phyloP scores from a whole-genome alignment of 1,140 invertebrate species.

The Eurosta solidaginis region DNA sequence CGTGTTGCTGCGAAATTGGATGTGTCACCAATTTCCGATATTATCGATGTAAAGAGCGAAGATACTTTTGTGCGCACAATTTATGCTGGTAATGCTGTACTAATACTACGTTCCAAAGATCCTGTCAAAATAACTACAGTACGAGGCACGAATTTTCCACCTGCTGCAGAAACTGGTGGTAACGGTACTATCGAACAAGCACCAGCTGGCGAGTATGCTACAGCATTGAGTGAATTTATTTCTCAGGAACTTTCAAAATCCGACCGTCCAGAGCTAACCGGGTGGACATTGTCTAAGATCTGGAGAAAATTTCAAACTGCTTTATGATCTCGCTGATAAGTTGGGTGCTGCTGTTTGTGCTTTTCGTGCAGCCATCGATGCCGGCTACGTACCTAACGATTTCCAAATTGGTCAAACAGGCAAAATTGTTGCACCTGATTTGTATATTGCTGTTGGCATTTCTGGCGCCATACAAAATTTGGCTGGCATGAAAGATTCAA shows the following conservation, averaged over 20 bases:
- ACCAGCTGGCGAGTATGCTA: constrained; percentile 73
- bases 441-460: constrained; percentile 98
- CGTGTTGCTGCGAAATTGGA: constrained; percentile 94
- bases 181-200: constrained; percentile 73
- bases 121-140: constrained; percentile 88
- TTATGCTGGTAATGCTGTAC: constrained; percentile 97
- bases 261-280: constrained; percentile 92
- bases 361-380: constrained; percentile 96
- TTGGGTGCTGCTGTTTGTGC: constrained; percentile 97
- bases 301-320: constrained; percentile 95
- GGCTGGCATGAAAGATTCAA: constrained; percentile 99
- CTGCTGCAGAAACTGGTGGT: constrained; percentile 74
- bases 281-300: constrained; percentile 94
- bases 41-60: constrained; percentile 86
- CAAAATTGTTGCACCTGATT: constrained; percentile 97
- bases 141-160: constrained; percentile 87
- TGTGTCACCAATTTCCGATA: constrained; percentile 93
- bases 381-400: constrained; percentile 98
- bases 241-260: constrained; percentile 93
- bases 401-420: constrained; percentile 98
- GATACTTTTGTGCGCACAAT: constrained; percentile 96
- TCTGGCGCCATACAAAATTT: constrained; percentile 99
- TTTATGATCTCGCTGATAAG: too few species aligned
- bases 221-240: constrained; percentile 78
- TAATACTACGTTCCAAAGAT: constrained; percentile 89